Conservation (phyloP, 2,797 vertebrate genomes). For the Aythya fuligula region DNA sequence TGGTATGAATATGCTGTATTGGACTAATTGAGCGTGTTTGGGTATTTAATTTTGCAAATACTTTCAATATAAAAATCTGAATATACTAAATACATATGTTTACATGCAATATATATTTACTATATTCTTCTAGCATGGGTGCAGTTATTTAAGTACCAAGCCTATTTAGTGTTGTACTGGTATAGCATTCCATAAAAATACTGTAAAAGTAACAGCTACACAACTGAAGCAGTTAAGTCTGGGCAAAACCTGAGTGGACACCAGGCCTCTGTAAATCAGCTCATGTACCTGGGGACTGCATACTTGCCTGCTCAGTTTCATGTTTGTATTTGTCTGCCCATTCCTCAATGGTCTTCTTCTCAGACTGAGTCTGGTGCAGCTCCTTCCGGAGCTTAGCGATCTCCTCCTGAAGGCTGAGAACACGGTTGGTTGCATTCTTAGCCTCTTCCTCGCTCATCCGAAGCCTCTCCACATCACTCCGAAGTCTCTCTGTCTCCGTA, state of each 20-base stretch:
- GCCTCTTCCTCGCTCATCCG: slow-evolving; percentile 90
- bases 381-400: slow-evolving; percentile 89
- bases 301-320: slow-evolving; percentile 90
- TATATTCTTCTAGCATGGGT: background rate
- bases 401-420: slow-evolving; percentile 89
- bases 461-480: slow-evolving; percentile 86
- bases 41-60: background rate
- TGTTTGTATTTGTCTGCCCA: slow-evolving; percentile 88
- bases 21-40: background rate
- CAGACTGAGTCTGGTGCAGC: slow-evolving; percentile 86
- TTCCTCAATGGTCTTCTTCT: slow-evolving; percentile 94
- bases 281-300: background rate
- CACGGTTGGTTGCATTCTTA: slow-evolving; percentile 85
- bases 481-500: slow-evolving; percentile 88
- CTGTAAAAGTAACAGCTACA: background rate
- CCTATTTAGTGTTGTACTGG: background rate
- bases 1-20: background rate
- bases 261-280: background rate
- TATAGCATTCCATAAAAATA: background rate
- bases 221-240: background rate
- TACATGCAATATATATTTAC: background rate
- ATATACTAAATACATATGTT: background rate
- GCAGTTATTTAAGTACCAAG: background rate
- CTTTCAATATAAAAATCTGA: background rate
- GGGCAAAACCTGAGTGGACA: background rate